These are phyloP conservation scores for Delphinus delphis DNA, from an alignment of 2,113 vertebrate species.

Conservation along the genomic window DNA sequence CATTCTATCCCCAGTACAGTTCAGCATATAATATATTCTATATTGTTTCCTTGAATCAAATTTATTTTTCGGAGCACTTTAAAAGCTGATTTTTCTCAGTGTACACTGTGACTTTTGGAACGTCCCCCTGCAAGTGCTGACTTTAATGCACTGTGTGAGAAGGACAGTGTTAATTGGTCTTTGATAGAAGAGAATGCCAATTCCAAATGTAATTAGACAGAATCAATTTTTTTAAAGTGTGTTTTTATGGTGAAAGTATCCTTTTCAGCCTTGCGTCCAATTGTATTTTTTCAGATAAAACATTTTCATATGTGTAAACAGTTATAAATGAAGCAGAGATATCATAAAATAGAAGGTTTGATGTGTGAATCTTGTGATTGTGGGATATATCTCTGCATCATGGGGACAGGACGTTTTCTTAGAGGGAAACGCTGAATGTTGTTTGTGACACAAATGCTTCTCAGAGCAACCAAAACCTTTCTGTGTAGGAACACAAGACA, in stretches of 20 bases:
- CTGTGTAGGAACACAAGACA: neutral
- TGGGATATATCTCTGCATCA: too few species aligned
- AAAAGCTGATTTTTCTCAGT: constrained; percentile 54
- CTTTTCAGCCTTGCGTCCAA: constrained; percentile 66
- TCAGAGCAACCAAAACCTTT: neutral
- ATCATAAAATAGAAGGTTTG: neutral
- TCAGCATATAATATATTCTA: constrained; percentile 58
- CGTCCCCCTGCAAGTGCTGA: constrained; percentile 63
- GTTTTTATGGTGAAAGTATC: constrained; percentile 54
- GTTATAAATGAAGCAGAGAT: constrained; percentile 69
- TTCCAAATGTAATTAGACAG: constrained; percentile 55
- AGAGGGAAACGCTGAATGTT: constrained; percentile 60
- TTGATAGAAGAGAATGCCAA: constrained; percentile 53
- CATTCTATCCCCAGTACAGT: constrained; percentile 41
- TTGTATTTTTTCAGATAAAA: constrained; percentile 73
- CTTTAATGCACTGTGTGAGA: constrained; percentile 32
- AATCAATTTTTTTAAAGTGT: constrained; percentile 26
- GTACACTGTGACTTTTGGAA: constrained; percentile 51
- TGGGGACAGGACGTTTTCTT: constrained; percentile 69
- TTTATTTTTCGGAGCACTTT: constrained; percentile 66
- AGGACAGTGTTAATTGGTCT: constrained; percentile 41
- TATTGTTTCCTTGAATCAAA: constrained; percentile 69
- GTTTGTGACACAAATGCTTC: neutral
- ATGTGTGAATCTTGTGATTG: neutral
- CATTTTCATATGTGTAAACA: constrained; percentile 65